Percentiles rank a stretch among this genome's conserved stretches.
These are phyloP conservation scores for Parotia lawesii DNA, from an alignment of 2,113 vertebrate genomes.

Conservation along the genomic window DNA sequence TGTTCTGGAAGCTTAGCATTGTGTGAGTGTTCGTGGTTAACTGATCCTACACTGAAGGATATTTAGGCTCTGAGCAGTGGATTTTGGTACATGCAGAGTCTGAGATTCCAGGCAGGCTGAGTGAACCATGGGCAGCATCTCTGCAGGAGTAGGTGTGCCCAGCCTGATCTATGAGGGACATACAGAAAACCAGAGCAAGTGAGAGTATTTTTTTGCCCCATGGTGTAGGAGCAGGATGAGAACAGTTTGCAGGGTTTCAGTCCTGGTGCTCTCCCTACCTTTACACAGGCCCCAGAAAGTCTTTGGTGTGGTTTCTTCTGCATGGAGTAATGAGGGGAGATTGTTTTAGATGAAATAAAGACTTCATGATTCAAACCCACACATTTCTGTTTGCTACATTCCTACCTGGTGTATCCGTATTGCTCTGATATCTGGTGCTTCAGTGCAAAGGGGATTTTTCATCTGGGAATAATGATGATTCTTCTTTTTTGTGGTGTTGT, in stretches of 20 bases:
- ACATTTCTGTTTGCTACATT: not conserved
- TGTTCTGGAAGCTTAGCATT: not conserved
- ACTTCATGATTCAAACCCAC: not conserved
- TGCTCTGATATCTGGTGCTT: not conserved
- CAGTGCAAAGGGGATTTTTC: not conserved
- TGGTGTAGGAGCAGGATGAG: not conserved
- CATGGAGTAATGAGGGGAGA: not conserved
- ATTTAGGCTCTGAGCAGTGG: not conserved
- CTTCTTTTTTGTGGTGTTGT: accelerated
- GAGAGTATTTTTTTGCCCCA: not conserved
- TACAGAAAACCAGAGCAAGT: not conserved
- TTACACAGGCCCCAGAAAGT: not conserved
- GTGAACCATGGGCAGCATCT: accelerated
- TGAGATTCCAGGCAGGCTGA: not conserved
- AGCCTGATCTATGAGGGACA: not conserved
- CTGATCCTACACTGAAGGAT: not conserved
- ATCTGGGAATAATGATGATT: not conserved
- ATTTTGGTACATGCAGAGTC: not conserved
- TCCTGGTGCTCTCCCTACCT: not conserved
- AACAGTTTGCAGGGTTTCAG: not conserved
- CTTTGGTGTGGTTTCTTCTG: not conserved
- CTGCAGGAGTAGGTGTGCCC: not conserved
- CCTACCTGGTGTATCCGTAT: not conserved
- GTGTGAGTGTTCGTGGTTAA: not conserved
- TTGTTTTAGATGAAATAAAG: not conserved